Percentiles rank a stretch among this genome's conserved stretches.
These are phyloP conservation scores for Onychomys torridus DNA, from an alignment of 2,797 vertebrate species.

Conservation along the genomic window DNA sequence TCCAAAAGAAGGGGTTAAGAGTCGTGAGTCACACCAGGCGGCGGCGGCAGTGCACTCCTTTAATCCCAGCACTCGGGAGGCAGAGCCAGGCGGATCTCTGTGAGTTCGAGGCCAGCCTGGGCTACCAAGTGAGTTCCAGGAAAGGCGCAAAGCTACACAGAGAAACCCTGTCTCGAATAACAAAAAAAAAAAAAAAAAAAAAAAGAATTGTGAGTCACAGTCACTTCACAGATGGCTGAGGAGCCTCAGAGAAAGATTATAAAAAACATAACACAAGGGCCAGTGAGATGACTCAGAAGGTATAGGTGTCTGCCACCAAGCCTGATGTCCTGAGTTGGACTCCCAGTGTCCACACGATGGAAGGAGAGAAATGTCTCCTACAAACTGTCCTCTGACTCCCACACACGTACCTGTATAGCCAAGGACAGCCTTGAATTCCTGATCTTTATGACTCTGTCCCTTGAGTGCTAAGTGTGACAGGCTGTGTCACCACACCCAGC, in stretches of 20 bases:
- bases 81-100: too few relatives aligned
- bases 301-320: neutral
- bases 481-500: neutral
- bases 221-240: neutral
- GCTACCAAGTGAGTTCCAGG: too few relatives aligned
- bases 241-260: neutral
- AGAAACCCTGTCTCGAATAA: too few relatives aligned
- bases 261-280: neutral
- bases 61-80: too few relatives aligned
- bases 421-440: neutral
- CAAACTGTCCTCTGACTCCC: neutral
- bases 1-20: neutral
- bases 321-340: neutral
- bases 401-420: neutral
- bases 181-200: too few relatives aligned
- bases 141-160: too few relatives aligned
- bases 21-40: fast-evolving
- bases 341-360: neutral
- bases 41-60: too few relatives aligned
- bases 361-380: neutral
- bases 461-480: neutral
- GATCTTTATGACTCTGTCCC: neutral
- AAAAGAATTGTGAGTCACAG: neutral
- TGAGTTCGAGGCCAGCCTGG: too few relatives aligned
- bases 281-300: neutral